These are phyloP conservation scores for Numenius phaeopus DNA, from an alignment of 2,797 vertebrate species.

Conservation along the genomic window DNA sequence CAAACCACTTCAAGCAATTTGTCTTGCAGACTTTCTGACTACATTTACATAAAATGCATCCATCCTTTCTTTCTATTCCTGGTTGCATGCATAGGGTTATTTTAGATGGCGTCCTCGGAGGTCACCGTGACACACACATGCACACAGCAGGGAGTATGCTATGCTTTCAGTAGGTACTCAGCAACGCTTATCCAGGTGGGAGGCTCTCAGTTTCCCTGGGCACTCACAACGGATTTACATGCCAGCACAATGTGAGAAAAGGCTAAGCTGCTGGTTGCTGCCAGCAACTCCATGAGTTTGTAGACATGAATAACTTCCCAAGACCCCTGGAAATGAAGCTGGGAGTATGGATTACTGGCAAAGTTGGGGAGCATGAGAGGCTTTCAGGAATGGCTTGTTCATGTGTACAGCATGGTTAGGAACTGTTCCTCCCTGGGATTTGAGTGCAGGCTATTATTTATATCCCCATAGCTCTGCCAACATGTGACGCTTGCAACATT, in stretches of 20 bases:
- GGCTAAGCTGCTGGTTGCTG: neutral
- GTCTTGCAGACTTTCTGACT: conserved; percentile 64
- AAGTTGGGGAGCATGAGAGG: neutral
- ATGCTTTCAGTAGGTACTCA: neutral
- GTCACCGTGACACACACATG: neutral
- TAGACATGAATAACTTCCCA: conserved; percentile 17
- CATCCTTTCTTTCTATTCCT: conserved; percentile 64
- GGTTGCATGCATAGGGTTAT: neutral
- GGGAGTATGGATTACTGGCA: neutral
- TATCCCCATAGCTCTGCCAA: conserved; percentile 41
- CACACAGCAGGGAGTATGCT: neutral
- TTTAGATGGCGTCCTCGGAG: neutral
- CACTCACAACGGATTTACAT: neutral
- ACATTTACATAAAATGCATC: conserved; percentile 58
- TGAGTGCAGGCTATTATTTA: conserved; percentile 57
- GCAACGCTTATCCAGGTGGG: neutral
- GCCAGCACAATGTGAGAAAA: conserved; percentile 12
- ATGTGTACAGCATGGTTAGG: neutral
- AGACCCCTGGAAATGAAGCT: conserved; percentile 17
- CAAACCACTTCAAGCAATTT: conserved; percentile 37
- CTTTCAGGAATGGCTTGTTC: conserved; percentile 44
- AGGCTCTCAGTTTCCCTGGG: conserved; percentile 11
- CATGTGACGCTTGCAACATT: neutral
- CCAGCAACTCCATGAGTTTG: neutral
- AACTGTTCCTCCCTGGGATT: conserved; percentile 48